Conservation (phyloP, 2,797 vertebrate genomes). For the Vespertilio murinus region DNA sequence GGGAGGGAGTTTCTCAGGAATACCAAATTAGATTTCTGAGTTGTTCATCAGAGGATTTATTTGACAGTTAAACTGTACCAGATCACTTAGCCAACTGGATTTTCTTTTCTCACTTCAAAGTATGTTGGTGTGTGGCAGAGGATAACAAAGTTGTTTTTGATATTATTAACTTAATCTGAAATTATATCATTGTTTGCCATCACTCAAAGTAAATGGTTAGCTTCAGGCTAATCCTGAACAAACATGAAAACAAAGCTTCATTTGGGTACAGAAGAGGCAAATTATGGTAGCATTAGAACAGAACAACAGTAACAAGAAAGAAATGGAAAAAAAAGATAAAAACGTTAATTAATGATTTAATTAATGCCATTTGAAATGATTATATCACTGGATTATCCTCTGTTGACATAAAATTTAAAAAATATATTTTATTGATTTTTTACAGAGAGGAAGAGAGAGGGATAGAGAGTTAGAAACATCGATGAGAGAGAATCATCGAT, state of each 20-base stretch:
- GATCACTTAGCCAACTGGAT: conserved; percentile 55
- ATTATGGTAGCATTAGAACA: conserved; percentile 51
- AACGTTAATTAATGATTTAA: conserved; percentile 43
- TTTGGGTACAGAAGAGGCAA: conserved; percentile 52
- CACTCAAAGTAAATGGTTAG: conserved; percentile 80
- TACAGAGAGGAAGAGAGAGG: no score
- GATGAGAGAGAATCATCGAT: no score
- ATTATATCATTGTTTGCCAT: conserved; percentile 82
- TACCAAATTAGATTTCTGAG: conserved; percentile 76
- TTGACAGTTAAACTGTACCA: conserved; percentile 75
- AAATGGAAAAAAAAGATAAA: conserved; percentile 25
- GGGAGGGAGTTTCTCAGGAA: conserved; percentile 78
- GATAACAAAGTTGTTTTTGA: conserved; percentile 77
- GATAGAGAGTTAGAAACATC: no score
- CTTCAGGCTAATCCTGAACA: conserved; percentile 80
- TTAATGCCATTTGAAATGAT: conserved; percentile 32
- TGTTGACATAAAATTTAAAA: background rate
- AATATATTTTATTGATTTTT: no score
- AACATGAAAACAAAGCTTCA: conserved; percentile 58
- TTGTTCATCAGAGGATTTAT: conserved; percentile 72
- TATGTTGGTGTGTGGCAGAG: conserved; percentile 76
- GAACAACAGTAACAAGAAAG: conserved; percentile 36
- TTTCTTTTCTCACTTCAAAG: conserved; percentile 50
- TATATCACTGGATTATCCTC: background rate
- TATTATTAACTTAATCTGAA: conserved; percentile 81